These are phyloP conservation scores for Agriopis marginaria DNA, from an alignment of 2,888 invertebrate genomes.

Conservation along the genomic window DNA sequence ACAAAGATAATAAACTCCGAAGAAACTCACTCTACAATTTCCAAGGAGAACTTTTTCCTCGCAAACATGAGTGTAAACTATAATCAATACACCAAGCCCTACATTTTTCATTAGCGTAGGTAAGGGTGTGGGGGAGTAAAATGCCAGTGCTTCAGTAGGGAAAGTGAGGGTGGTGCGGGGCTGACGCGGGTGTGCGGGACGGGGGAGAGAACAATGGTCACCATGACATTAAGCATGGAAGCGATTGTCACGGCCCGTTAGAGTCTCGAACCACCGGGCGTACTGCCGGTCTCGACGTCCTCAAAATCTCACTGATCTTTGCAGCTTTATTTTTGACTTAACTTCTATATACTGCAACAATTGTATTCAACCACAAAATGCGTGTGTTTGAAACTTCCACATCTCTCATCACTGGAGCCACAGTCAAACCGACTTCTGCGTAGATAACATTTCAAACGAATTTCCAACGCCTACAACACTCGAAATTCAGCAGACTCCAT, in stretches of 20 bases:
- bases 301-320: slow-evolving; percentile 68
- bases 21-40: slow-evolving; percentile 39
- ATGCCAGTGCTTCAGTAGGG: slow-evolving; percentile 75
- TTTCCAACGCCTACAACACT: slow-evolving; percentile 50
- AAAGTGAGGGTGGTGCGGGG: slow-evolving; percentile 62
- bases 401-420: slow-evolving; percentile 8
- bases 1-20: slow-evolving; percentile 53
- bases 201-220: slow-evolving; percentile 79
- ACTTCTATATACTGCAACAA: slow-evolving; percentile 34
- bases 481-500: slow-evolving; percentile 44
- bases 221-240: slow-evolving; percentile 86
- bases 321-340: slow-evolving; percentile 43
- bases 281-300: slow-evolving; percentile 71
- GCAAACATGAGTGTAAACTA: slow-evolving; percentile 43
- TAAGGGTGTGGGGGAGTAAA: slow-evolving; percentile 72
- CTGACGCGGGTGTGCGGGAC: slow-evolving; percentile 56
- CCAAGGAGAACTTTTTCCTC: slow-evolving; percentile 33
- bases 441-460: slow-evolving; percentile 22
- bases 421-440: slow-evolving; percentile 9
- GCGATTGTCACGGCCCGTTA: slow-evolving; percentile 84
- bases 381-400: slow-evolving; percentile 11
- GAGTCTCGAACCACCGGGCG: slow-evolving; percentile 74
- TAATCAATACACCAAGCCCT: slow-evolving; percentile 68
- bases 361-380: slow-evolving; percentile 25
- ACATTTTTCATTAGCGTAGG: slow-evolving; percentile 74